Percentiles rank a stretch among this genome's conserved stretches.
phyloP scores from a whole-genome alignment of 2,113 vertebrate genomes.

The pig (Sus scrofa) region DNA sequence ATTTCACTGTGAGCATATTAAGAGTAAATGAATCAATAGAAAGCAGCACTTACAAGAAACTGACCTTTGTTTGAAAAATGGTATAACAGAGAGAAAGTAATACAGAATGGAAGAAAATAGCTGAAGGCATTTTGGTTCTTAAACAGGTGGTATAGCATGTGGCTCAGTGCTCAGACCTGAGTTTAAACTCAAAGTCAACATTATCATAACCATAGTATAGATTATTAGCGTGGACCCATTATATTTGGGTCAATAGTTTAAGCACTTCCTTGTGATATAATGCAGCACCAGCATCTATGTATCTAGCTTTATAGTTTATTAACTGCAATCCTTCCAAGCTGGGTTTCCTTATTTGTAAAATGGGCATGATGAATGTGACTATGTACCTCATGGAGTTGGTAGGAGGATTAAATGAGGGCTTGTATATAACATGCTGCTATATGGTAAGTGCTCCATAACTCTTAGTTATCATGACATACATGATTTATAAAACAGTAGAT shows the following conservation, averaged over 20 bases:
- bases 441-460: neutral
- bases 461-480: neutral
- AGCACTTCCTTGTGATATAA: neutral
- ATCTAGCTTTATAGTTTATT: neutral
- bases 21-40: neutral
- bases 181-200: conserved; percentile 9
- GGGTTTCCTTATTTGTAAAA: neutral
- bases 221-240: neutral
- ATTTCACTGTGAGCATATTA: conserved; percentile 17
- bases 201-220: neutral
- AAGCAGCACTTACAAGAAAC: neutral
- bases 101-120: neutral
- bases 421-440: neutral
- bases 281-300: neutral
- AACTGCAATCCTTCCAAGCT: neutral
- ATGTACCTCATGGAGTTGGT: neutral
- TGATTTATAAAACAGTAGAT: neutral
- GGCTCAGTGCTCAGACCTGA: neutral
- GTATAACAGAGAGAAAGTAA: neutral
- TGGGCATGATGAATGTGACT: neutral
- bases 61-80: neutral
- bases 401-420: neutral
- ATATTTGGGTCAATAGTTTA: neutral
- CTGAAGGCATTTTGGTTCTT: neutral
- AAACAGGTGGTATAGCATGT: neutral